Evolutionary conservation across 2,113 vertebrate genomes (phyloP).

Genomic region (Paralichthys olivaceus): DNA sequence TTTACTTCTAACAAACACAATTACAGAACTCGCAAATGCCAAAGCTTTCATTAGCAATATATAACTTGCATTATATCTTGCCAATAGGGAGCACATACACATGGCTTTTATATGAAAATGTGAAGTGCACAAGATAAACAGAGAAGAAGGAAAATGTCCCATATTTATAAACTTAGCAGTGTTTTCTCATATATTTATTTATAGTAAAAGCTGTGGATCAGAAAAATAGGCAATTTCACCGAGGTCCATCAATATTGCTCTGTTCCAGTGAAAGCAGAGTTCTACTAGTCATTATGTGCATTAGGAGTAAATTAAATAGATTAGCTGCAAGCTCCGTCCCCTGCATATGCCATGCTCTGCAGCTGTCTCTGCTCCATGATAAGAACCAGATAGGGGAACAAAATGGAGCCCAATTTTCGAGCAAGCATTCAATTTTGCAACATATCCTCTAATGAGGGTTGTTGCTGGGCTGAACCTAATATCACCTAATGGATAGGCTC

Average conservation of each 20-base stretch:
- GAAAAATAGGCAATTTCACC: not conserved
- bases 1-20: not conserved
- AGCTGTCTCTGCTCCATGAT: slow-evolving; percentile 30
- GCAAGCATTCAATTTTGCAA: slow-evolving; percentile 50
- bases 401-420: slow-evolving; percentile 43
- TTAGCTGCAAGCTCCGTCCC: slow-evolving; percentile 40
- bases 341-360: slow-evolving; percentile 14
- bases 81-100: not conserved
- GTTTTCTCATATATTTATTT: not conserved
- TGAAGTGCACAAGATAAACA: not conserved
- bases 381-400: slow-evolving; percentile 39
- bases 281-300: slow-evolving; percentile 41
- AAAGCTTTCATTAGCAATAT: slow-evolving; percentile 16
- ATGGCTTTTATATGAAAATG: slow-evolving; percentile 34
- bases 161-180: slow-evolving; percentile 1
- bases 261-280: slow-evolving; percentile 43
- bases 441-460: slow-evolving; percentile 62
- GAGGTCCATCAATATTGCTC: slow-evolving; percentile 17
- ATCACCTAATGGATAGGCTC: slow-evolving; percentile 59
- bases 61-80: not conserved
- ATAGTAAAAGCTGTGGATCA: not conserved
- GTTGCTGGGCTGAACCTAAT: slow-evolving; percentile 55
- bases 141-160: no score
- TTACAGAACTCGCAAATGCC: slow-evolving; percentile 27
- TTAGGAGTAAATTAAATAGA: slow-evolving; percentile 57